Evolutionary conservation across 2,888 invertebrate genomes (phyloP), one percentile per base, ranked within the genome.

Genomic region (Drosophila formosana): DNA sequence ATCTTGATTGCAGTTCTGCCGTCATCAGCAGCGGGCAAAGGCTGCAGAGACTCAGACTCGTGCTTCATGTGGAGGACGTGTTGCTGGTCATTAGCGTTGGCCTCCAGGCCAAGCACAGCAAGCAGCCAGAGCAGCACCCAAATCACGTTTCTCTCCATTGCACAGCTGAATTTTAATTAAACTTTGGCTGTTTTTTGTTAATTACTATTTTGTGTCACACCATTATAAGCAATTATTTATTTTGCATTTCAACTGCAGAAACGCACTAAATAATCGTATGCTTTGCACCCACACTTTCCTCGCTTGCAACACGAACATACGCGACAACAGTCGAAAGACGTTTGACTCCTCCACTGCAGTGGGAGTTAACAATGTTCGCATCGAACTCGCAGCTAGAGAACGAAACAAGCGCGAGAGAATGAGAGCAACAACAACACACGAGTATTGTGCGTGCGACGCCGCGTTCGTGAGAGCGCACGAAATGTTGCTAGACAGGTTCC

Each of bases 1-100:
- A 62, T 46, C 66, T 58, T 56, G 57, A 60, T 65, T 69, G 79
- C 72, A 61, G 26, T 60, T 47, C 62, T 61, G 28, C 61, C 58
- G 52, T 66, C 85, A 85, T 72, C 72, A 56, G n/a, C 72, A 56
- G n/a, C 56, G 56, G 41, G 32, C 45, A 55, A 55, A 37, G n/a
- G 13, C 5, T 9, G 39, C 23, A 85, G 18, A 1, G 18, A 18
- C 18, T 18, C 18, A 18, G 18, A 18, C 18, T 18, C 85, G 80
- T 80, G 66, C 61, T 66, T 63, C 70, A 13, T 55, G 41, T 45
- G 45, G 46, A 64, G 50, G 41, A 37, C 13, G 50, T 78, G 41
- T 61, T 68, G 61, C 37, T 57, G 84, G 61, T 81, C 87, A 84
- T 82, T 87, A 78, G 82, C 64, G 61, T 49, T 72, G 45, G 50